phyloP scores from a whole-genome alignment of 2,888 invertebrate genomes.

The Lasioglossum lativentre region DNA sequence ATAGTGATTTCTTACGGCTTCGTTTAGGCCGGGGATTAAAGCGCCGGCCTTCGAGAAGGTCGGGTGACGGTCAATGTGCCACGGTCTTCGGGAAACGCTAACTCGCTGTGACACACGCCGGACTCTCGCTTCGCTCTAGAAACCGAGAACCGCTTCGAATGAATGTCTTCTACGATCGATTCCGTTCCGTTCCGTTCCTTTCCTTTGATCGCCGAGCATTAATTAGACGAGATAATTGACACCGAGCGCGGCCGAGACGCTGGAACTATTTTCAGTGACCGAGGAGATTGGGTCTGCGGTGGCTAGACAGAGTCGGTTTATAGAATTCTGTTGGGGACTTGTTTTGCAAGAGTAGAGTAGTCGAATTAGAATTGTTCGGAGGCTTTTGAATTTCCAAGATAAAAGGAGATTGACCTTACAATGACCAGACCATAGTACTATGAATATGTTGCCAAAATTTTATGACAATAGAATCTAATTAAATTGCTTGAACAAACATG shows the following conservation, averaged over 20 bases:
- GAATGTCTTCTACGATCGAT: not conserved
- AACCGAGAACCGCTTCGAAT: not conserved
- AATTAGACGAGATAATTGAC: not conserved
- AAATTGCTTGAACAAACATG: too few relatives aligned
- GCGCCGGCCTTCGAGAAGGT: constrained; percentile 75
- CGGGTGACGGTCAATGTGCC: constrained; percentile 80
- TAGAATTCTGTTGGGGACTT: not conserved
- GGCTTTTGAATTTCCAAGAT: not conserved
- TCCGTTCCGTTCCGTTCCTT: not conserved
- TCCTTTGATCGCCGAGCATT: not conserved
- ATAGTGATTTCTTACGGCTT: constrained; percentile 66
- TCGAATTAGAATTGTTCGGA: not conserved
- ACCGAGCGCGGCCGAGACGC: too few relatives aligned
- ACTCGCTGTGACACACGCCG: constrained; percentile 47
- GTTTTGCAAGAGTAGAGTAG: not conserved
- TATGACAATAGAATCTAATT: too few relatives aligned
- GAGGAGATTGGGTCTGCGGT: not conserved
- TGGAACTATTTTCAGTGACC: not conserved
- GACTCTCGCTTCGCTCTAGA: not conserved
- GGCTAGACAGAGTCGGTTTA: not conserved
- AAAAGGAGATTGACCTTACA: not conserved
- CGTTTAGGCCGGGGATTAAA: constrained; percentile 72
- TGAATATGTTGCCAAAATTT: too few relatives aligned
- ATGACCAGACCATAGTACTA: not conserved
- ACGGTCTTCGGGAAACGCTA: constrained; percentile 70